Evolutionary conservation across 2,888 invertebrate genomes (phyloP), one percentile per base, ranked within the genome.

Genomic region (Anaspis maculata): DNA sequence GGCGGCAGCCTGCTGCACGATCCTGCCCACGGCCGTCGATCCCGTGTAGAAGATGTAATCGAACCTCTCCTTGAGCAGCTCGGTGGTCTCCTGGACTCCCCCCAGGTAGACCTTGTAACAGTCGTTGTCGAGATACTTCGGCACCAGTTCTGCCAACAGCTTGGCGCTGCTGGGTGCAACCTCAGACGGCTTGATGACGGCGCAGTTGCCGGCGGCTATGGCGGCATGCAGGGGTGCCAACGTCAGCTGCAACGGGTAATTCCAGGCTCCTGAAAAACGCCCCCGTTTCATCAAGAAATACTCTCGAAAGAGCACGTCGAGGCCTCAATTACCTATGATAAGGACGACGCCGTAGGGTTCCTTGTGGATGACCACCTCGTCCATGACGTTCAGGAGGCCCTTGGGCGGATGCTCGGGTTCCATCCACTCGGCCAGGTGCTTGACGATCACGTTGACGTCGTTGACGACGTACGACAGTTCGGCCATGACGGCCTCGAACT

Each of bases 101-200:
- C 83, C 85, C 31, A 62, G 56, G 9, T 79, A 64, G n/a, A 83
- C 77, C 32, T 69, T 68, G 43, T 72, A 72, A 51, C 77, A 77
- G 21, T 32, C 87, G 83, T 87, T 75, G 59, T 95, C 92, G 51
- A 97, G 64, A 68, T 95, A 95, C 6, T 79, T 70, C 44, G 24
- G 11, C 4, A 24, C 10, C 4, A 15, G 29, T 21, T 87, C 77
- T 2, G 73, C 79, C 9, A 96, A 62, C 28, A 88, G 69, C 40
- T 78, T 69, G 0, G 87, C 76, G 34, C 82, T 79, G 13, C 81
- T 77, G 1, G 70, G 70, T 0, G 96, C 71, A 19, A 94, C 62
- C 63, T 97, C 97, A 15, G 96, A 95, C 2, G 97, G 96, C 60
- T 97, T 97, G n/a, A 90, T 56, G 9, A 97, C 70, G 15, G 83